These are phyloP conservation scores for Trissonchulus sp. DNA, from an alignment of 2,888 invertebrate species.

Conservation along the genomic window DNA sequence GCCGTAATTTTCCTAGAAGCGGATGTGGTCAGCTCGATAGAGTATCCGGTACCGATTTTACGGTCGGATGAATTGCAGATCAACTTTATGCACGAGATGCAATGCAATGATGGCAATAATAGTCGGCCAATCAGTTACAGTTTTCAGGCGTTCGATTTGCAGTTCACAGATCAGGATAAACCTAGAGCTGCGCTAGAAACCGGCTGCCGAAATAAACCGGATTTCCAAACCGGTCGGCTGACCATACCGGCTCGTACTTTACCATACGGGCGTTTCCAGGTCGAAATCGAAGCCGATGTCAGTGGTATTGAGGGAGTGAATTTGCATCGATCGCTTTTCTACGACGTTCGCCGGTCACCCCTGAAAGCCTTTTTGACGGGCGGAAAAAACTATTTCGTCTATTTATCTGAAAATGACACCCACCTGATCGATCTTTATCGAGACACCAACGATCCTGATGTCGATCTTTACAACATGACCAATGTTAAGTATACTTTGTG, in stretches of 20 bases:
- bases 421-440: slow-evolving; percentile 21
- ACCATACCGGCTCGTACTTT: slow-evolving; percentile 19
- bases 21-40: background rate
- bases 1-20: background rate
- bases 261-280: slow-evolving; percentile 9
- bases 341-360: slow-evolving; percentile 14
- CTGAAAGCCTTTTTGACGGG: slow-evolving; percentile 15
- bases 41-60: slow-evolving; percentile 13
- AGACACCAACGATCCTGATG: slow-evolving; percentile 21
- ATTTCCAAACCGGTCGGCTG: slow-evolving; percentile 5
- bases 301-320: background rate
- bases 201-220: background rate
- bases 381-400: slow-evolving; percentile 12
- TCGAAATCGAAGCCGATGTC: slow-evolving; percentile 18
- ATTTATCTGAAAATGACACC: slow-evolving; percentile 22
- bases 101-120: slow-evolving; percentile 10
- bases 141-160: slow-evolving; percentile 18
- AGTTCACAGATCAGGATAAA: background rate
- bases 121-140: background rate
- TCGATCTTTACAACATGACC: slow-evolving; percentile 23
- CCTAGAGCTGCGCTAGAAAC: slow-evolving; percentile 11
- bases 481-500: slow-evolving; percentile 17
- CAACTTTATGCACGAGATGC: slow-evolving; percentile 17
- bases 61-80: background rate
- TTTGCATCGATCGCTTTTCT: slow-evolving; percentile 12